Evolutionary conservation across 2,113 vertebrate genomes (phyloP), one percentile per base, ranked within the genome.

Genomic region (Platysteira castanea): DNA sequence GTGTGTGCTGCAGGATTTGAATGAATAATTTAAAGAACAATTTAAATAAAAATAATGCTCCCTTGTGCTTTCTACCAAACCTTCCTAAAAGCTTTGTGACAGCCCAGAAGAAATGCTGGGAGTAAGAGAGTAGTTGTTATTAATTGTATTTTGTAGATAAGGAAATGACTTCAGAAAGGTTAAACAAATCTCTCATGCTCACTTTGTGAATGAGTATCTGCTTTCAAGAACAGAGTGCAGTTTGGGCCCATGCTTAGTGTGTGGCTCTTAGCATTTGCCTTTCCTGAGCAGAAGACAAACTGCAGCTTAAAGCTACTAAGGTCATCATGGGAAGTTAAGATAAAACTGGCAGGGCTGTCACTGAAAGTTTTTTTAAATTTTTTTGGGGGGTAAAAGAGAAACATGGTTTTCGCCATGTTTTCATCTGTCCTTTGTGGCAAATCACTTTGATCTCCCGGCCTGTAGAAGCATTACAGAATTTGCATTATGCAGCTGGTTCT

Each of bases 11-110:
- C 65, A 87, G 91, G 65, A 84, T 47, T 89, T 74, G 73, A 96
- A 95, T 95, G 81, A 95, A 95, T 96, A 90, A 92, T 94, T 95
- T 90, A 97, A 91, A 83, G 47, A 81, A 77, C 30, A 54, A 71
- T 88, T 73, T 71, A 81, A 84, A 90, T 83, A 90, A 81, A 94
- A 90, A 78, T 88, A 92, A 91, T 64, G 74, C 50, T 83, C 89
- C 84, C 64, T 93, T 82, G 80, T 7, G n/a, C 53, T 88, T 92
- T 94, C 67, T 49, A 88, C 79, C 68, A 79, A 80, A 65, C 41
- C 63, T 77, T 65, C 50, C 75, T 89, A 94, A 95, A 92, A 96
- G 84, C 76, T 86, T 89, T 90, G 69, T 80, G 89, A 83, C 81
- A 96, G 75, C 80, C 73, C 42, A 94, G 68, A 85, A 95, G 31